Conservation (phyloP, 2,797 vertebrate genomes). For the Zonotrichia albicollis region DNA sequence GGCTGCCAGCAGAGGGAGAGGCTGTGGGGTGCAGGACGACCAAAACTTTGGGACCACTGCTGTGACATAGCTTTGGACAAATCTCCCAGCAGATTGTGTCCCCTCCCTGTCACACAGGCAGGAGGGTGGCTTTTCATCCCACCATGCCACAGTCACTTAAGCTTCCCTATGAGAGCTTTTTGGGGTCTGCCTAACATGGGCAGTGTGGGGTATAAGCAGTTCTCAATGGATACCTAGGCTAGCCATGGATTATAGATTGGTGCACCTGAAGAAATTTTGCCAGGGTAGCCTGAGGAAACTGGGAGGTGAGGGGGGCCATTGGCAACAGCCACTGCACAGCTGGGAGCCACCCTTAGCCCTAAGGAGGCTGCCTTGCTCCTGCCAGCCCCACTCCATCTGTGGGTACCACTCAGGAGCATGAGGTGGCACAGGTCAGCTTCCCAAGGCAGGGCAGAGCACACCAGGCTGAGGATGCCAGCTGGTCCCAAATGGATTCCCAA, state of each 20-base stretch:
- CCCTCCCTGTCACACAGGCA: fast-evolving
- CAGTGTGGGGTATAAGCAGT: neutral
- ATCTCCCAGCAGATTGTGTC: neutral
- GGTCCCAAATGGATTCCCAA: fast-evolving
- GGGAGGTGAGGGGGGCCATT: neutral
- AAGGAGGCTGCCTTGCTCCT: neutral
- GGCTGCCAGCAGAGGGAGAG: neutral
- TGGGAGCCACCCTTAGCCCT: neutral
- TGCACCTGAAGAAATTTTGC: neutral
- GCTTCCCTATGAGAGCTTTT: neutral
- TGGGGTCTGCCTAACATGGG: fast-evolving
- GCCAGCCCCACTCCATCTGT: neutral
- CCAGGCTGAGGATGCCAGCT: neutral
- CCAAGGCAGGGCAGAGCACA: neutral
- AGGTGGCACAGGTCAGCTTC: neutral
- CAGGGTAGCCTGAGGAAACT: neutral
- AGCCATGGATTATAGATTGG: neutral
- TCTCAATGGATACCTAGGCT: neutral
- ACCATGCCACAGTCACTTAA: fast-evolving
- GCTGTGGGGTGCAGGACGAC: neutral
- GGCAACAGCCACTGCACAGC: neutral
- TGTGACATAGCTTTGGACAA: neutral
- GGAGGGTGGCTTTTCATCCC: neutral
- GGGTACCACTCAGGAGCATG: neutral
- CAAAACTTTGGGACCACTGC: fast-evolving